A percentile compares a stretch with the other conserved stretches of the same genome.
Evolutionary conservation across 2,113 vertebrate species (phyloP).

Genomic region (Microtus oregoni): DNA sequence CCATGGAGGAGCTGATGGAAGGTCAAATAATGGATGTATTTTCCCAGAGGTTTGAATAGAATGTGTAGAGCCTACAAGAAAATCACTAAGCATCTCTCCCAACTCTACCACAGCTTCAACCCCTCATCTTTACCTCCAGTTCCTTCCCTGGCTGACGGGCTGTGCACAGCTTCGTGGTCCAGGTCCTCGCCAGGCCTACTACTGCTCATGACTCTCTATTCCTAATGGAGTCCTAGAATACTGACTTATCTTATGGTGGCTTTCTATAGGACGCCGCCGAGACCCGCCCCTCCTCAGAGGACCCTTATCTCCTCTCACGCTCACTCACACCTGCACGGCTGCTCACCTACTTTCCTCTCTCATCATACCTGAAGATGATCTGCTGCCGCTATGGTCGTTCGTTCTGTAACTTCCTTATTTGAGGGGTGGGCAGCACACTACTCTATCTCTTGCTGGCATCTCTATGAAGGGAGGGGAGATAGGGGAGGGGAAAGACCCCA

Average conservation of each 20-base stretch:
- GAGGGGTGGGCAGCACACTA: neutral
- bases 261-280: neutral
- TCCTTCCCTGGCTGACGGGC: neutral
- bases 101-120: neutral
- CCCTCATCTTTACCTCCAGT: neutral
- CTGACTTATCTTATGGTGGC: neutral
- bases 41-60: constrained; percentile 90
- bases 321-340: neutral
- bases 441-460: neutral
- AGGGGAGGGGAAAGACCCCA: neutral
- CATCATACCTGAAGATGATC: neutral
- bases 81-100: neutral
- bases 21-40: constrained; percentile 88
- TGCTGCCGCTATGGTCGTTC: neutral
- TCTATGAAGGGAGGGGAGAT: neutral
- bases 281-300: neutral
- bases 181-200: neutral
- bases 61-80: constrained; percentile 91
- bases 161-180: neutral
- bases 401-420: neutral
- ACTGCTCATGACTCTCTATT: neutral
- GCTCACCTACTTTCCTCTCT: neutral
- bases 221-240: neutral
- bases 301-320: neutral
- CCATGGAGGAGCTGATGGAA: constrained; percentile 92